Base-by-base conservation (phyloP, 2,797 vertebrate species). In the Helicolenus hilgendorfi region DNA sequence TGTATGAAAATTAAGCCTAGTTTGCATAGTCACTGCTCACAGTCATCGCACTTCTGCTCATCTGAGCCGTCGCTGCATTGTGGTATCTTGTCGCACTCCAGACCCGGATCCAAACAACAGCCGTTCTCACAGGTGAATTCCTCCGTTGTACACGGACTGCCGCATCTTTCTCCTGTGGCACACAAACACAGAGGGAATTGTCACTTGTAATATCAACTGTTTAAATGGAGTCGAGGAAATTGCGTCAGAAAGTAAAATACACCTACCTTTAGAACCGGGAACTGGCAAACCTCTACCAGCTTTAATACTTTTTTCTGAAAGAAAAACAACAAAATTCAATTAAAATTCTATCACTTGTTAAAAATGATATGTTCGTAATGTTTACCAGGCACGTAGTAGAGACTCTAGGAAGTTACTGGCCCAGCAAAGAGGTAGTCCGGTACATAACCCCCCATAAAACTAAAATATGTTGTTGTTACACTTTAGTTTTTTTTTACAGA, bases 21-120 rank as follows among this genome's bases (percentile, higher is more conserved):
- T 89, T 88, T 83, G 72, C 31, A 74, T 55, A 26, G 65, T n/a
- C 24, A 18, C 27, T 79, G 88, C 98, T 98, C 94, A 99, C 99
- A 95, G 8, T 92, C 94, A 0, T 95, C 77, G 94, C 99, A 99
- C 11, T 91, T 87, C 4, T 81, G 36, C 93, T 99, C 98, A 0
- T 99, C 99, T 0, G 99, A 99, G n/a, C 86, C 79, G 7, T 99
- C 98, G 0, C 27, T 91, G 85, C 99, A 99, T 83, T 99, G 98
- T 0, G 59, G 4, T 0, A 72, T 85, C 14, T 93, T 85, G 29
- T 99, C 99, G 60, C 99, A 99, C 77, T 99, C 98, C 81, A 99
- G 94, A 56, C 92, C 97, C 14, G 94, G 95, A 58, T 98, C 97
- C 79, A 99, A 96, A 83, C 99, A 99, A 96, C 99, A 99, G 78